Evolutionary conservation across 2,888 invertebrate species (phyloP), one percentile per base, ranked within the genome.

Genomic region (Pammene aurita): DNA sequence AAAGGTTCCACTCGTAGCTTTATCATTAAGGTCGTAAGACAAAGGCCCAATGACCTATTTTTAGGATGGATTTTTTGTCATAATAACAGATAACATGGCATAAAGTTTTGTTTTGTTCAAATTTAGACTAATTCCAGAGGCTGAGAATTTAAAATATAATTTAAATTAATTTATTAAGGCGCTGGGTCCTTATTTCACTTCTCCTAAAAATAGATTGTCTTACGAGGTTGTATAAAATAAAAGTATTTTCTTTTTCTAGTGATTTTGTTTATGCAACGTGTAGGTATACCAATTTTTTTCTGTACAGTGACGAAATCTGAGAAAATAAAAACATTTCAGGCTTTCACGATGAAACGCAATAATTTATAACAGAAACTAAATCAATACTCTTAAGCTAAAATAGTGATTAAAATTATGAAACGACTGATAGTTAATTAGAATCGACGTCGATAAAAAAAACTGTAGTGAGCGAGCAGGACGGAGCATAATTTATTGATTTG

Each of bases 351-450:
- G 57, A 44, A 10, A 44, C 54, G 35, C 54, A 56, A 57, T 67
- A 57, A 64, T 64, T 78, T 79, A 77, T 81, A 81, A 81, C 78
- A 80, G 73, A 71, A 70, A 65, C 76, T 9, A 62, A 74, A 72
- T 72, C 70, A 72, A 58, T 65, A 60, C 26, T n/a, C n/a, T 74
- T 75, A 72, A 76, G 77, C 74, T 77, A 34, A 66, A 52, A 52
- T 66, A 42, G 11, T 57, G 48, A 68, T 58, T 42, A 66, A 66
- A 65, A 63, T 16, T 41, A 70, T 52, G 57, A 46, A 46, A 11
- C 44, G 64, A 57, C 57, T 71, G 71, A 61, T 66, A 58, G 52
- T 68, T 67, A 61, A 44, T 64, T 50, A 66, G 65, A 71, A 54
- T n/a, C n/a, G 14, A 48, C 41, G n/a, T 57, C 18, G 50, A 67